A percentile compares a stretch with the other conserved stretches of the same genome.
Conservation (phyloP, 2,113 vertebrate genomes). For the Vulpes ferrilata region DNA sequence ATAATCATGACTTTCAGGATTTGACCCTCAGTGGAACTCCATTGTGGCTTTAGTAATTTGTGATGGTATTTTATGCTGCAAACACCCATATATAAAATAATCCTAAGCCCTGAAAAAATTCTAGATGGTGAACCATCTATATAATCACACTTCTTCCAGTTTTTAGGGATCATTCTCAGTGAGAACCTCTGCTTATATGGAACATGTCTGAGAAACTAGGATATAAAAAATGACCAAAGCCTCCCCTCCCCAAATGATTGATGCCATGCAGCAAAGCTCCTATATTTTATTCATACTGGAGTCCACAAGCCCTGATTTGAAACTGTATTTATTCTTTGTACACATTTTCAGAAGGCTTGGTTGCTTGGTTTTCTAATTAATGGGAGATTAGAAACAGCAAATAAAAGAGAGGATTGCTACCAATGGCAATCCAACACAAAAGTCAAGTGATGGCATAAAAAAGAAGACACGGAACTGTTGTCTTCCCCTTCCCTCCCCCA, state of each 20-base stretch:
- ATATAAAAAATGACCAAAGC: background rate
- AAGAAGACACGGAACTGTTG: background rate
- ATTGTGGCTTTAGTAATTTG: background rate
- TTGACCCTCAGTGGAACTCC: background rate
- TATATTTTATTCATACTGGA: background rate
- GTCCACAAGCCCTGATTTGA: background rate
- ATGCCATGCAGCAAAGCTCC: background rate
- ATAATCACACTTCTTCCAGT: background rate
- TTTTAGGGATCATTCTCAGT: background rate
- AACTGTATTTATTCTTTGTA: background rate
- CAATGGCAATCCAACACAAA: background rate
- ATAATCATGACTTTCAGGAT: background rate
- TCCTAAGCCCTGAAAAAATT: background rate
- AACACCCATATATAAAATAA: too few relatives aligned
- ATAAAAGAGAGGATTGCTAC: background rate
- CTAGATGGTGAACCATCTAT: too few relatives aligned
- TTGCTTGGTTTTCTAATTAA: background rate
- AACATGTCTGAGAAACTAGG: background rate
- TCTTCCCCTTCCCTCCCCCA: background rate
- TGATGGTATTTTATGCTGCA: too few relatives aligned
- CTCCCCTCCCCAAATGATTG: background rate
- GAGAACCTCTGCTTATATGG: background rate
- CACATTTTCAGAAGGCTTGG: background rate
- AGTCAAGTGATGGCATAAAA: background rate
- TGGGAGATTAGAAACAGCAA: background rate